Base-by-base conservation (phyloP, 1,140 invertebrate species). In the Drosophila baimaii region DNA sequence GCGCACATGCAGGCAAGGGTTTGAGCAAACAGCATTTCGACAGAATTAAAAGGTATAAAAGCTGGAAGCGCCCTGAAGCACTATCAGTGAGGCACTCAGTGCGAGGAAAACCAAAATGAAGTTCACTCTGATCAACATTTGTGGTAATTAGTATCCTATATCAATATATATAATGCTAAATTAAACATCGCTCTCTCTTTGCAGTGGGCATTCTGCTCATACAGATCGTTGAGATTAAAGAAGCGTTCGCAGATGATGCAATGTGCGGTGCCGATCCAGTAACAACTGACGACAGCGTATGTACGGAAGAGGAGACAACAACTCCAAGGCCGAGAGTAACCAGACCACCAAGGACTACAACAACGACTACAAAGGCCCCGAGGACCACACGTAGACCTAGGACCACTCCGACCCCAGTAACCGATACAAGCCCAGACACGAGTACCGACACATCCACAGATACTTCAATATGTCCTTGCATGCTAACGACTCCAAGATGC, bases 151-250 rank as follows among this genome's bases (percentile, higher is more conserved):
- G 7, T 25, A 33, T 17, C 7, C 23, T 6, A 8, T 19, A 3
- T 19, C 17, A 19, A 41, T 47, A 12, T 15, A n/a, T n/a, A n/a
- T n/a, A n/a, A n/a, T n/a, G n/a, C n/a, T n/a, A 25, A 43, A 10
- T 17, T n/a, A 2, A 62, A 8, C 10, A 1, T 9, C 17, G 10
- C 37, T 37, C 3, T 27, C 15, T 10, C 3, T n/a, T 57, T 44
- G 6, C 25, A 65, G 62, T 58, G 54, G 27, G 62, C 41, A 31
- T 65, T 46, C 3, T 35, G 39, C 62, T 65, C 29, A 10, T 65
- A 46, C 29, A 65, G 17, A 17, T 35, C 33, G 6, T 19, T 35
- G 21, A 33, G 10, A 31, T 35, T 12, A 51, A 49, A 19, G 29
- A 12, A 9, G n/a, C 19, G 2, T 5, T 1, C 13, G 6, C 23